Percentiles rank a stretch among this genome's conserved stretches.
phyloP scores from a whole-genome alignment of 2,888 invertebrate species.

The Trileptium ribeirensis region DNA sequence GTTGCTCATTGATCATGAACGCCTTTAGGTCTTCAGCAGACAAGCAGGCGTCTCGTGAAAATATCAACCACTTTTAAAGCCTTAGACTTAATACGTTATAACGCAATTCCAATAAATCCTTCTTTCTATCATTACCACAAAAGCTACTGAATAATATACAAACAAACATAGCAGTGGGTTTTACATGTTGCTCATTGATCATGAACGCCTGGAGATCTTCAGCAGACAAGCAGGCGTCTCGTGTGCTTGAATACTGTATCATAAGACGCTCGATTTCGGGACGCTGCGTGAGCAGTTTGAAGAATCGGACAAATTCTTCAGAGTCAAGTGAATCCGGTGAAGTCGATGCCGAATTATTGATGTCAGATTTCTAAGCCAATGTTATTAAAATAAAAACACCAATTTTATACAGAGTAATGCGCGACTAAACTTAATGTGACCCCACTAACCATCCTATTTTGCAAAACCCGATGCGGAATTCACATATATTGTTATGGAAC shows the following conservation, averaged over 20 bases:
- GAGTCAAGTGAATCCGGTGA: constrained; percentile 51
- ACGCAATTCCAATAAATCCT: too few species aligned
- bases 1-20: constrained; percentile 57
- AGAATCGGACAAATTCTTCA: constrained; percentile 59
- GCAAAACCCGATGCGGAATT: too few species aligned
- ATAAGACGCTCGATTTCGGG: constrained; percentile 58
- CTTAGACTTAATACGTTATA: too few species aligned
- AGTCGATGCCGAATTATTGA: neutral
- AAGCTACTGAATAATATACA: too few species aligned
- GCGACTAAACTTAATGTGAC: too few species aligned
- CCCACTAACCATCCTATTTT: too few species aligned
- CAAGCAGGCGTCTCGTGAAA: too few species aligned
- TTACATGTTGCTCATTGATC: constrained; percentile 56
- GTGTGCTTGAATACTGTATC: constrained; percentile 29
- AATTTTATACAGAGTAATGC: neutral
- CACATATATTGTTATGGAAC: too few species aligned
- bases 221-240: constrained; percentile 43
- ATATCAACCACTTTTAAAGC: too few species aligned
- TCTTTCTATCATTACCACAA: too few species aligned
- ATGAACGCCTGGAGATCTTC: constrained; percentile 56
- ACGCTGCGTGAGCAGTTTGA: constrained; percentile 56
- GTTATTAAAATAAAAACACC: neutral
- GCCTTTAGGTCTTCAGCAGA: constrained; percentile 55
- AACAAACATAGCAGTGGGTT: too few species aligned
- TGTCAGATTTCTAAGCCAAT: neutral